These are phyloP conservation scores for Cryptus armator DNA, from an alignment of 2,888 invertebrate genomes.

Conservation along the genomic window DNA sequence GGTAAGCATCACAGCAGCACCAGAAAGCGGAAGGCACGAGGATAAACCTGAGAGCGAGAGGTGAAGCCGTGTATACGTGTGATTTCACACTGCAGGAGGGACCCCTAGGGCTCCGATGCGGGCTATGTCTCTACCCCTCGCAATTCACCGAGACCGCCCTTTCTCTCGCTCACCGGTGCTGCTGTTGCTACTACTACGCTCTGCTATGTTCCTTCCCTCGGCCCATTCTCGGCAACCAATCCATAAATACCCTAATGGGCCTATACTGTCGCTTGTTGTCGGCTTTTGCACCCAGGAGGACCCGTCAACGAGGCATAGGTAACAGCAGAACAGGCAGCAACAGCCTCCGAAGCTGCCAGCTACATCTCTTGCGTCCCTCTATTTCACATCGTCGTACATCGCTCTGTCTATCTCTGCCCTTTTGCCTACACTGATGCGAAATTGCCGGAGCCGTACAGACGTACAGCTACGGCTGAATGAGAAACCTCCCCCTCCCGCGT, in stretches of 20 bases:
- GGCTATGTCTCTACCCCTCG: conserved; percentile 17
- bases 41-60: background rate
- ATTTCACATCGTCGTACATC: conserved; percentile 38
- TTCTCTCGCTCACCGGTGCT: background rate
- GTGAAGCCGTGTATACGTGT: background rate
- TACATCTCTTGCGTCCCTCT: conserved; percentile 61
- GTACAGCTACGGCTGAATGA: conserved; percentile 27
- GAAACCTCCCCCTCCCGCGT: background rate
- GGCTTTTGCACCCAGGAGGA: conserved; percentile 73
- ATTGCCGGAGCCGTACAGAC: background rate
- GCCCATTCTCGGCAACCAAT: conserved; percentile 74
- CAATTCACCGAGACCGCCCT: background rate
- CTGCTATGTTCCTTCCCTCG: background rate
- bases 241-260: conserved; percentile 83
- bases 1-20: background rate
- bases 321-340: background rate
- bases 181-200: conserved; percentile 7
- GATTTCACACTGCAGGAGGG: background rate
- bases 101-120: conserved; percentile 58
- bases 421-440: conserved; percentile 18
- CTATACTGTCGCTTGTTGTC: conserved; percentile 81
- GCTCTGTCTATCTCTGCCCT: conserved; percentile 43
- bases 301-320: conserved; percentile 65
- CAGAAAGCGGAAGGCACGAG: conserved; percentile 15
- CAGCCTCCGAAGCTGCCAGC: conserved; percentile 38